Conservation (phyloP, 2,797 vertebrate species). For the Xyrichtys novacula region DNA sequence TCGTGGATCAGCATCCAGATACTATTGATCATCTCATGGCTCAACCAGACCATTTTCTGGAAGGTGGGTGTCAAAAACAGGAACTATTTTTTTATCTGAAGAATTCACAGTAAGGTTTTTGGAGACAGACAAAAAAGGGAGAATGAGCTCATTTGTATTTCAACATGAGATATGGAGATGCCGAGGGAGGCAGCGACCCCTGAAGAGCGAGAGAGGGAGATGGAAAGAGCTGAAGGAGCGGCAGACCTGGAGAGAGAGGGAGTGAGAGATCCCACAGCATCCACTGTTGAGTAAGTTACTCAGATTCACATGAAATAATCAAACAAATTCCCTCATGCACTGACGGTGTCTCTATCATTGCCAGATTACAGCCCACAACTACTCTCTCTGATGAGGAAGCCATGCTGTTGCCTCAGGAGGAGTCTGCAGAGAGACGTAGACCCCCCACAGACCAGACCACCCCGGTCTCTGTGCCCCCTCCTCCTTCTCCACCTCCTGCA, state of each 20-base stretch:
- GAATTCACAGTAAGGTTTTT: neutral
- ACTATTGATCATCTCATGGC: conserved; percentile 74
- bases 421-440: conserved; percentile 24
- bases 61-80: conserved; percentile 51
- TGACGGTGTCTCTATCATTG: conserved; percentile 1
- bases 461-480: conserved; percentile 31
- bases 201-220: conserved; percentile 39
- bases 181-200: conserved; percentile 19
- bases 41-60: conserved; percentile 70
- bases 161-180: conserved; percentile 39
- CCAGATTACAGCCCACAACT: conserved; percentile 67
- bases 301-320: neutral
- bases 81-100: neutral
- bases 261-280: conserved; percentile 55
- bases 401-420: conserved; percentile 57
- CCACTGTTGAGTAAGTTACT: conserved; percentile 67
- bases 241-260: conserved; percentile 30
- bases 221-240: conserved; percentile 36
- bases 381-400: conserved; percentile 52
- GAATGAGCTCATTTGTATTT: conserved; percentile 6
- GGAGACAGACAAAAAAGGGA: neutral
- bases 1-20: conserved; percentile 51
- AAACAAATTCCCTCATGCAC: neutral
- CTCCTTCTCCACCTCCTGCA: conserved; percentile 26
- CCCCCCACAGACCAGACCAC: conserved; percentile 62